Base-by-base conservation (phyloP, 1,140 invertebrate species). In the Brachystomella parvula region DNA sequence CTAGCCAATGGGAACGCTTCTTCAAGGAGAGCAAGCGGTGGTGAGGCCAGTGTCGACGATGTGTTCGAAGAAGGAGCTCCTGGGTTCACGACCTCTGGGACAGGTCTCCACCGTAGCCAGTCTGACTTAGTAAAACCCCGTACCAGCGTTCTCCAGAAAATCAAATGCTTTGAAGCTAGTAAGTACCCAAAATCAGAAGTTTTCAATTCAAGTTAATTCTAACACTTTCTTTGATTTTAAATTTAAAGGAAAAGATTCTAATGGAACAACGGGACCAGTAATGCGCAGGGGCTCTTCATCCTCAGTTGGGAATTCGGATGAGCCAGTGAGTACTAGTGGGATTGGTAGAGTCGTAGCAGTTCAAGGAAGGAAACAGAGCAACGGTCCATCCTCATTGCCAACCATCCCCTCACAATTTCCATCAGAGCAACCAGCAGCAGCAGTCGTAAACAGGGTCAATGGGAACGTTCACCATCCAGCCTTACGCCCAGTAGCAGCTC, bases 111-210 rank as follows among this genome's bases (percentile, higher is more conserved):
- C 24, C 49, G 49, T 9, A 53, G 49, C 49, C 49, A 53, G 24
- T 53, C 49, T 17, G 49, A 53, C 12, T 53, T 6, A 26, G 24
- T 53, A 24, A 24, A 26, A 53, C 49, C 9, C 6, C 9, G 15
- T 30, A 30, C 26, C 6, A 60, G 58, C 58, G 58, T 60, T 19
- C 9, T 60, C 9, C 58, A 60, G 29, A 60, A 60, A 60, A 60
- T 60, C 21, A 15, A 60, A 35, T 35, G 33, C 29, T 60, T 60
- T 32, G 58, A 60, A 60, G 33, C 29, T 9, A 30, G 6, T 24
- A 3, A 9, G 49, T 53, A 53, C 12, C 12, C 6, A 15, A 19
- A 6, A 19, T 26, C 9, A 24, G 9, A 6, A 9, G 24, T 15
- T 9, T 15, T 53, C 24, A 53, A 9, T 53, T 15, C 9, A 17